These are phyloP conservation scores for Dyspetes luteomarginatus DNA, from an alignment of 2,888 invertebrate genomes.

Conservation along the genomic window DNA sequence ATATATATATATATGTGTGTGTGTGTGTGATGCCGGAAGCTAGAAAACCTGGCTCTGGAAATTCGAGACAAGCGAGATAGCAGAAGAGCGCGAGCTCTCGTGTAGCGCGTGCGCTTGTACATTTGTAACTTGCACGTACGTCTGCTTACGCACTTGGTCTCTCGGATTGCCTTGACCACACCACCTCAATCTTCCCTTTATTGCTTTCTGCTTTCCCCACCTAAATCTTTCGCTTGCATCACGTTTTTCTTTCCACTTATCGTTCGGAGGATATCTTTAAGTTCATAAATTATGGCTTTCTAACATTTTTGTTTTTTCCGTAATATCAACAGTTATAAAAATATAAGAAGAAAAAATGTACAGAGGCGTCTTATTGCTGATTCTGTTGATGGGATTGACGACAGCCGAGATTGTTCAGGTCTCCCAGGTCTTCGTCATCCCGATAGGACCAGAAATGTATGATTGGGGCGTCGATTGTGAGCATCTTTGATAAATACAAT, in stretches of 20 bases:
- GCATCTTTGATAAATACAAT: conserved; percentile 5
- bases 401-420: conserved; percentile 85
- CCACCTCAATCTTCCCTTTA: not conserved
- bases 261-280: conserved; percentile 10
- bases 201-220: not conserved
- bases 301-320: conserved; percentile 49
- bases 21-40: conserved; percentile 30
- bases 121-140: not conserved
- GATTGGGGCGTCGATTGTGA: conserved; percentile 91
- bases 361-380: conserved; percentile 47
- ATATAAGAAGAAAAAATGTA: conserved; percentile 48
- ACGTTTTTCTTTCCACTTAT: conserved; percentile 13
- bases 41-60: conserved; percentile 20
- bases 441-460: conserved; percentile 90
- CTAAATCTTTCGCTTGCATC: not conserved
- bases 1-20: too few relatives aligned
- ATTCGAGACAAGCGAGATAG: not conserved
- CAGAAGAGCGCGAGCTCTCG: not conserved
- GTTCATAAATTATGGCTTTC: conserved; percentile 28
- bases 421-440: conserved; percentile 91
- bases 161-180: too few relatives aligned
- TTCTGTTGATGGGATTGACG: conserved; percentile 70
- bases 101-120: not conserved
- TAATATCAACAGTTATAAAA: conserved; percentile 21
- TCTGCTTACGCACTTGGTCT: not conserved